Evolutionary conservation across 2,888 invertebrate genomes (phyloP), one percentile per base, ranked within the genome.

Genomic region (Suillia variegata): DNA sequence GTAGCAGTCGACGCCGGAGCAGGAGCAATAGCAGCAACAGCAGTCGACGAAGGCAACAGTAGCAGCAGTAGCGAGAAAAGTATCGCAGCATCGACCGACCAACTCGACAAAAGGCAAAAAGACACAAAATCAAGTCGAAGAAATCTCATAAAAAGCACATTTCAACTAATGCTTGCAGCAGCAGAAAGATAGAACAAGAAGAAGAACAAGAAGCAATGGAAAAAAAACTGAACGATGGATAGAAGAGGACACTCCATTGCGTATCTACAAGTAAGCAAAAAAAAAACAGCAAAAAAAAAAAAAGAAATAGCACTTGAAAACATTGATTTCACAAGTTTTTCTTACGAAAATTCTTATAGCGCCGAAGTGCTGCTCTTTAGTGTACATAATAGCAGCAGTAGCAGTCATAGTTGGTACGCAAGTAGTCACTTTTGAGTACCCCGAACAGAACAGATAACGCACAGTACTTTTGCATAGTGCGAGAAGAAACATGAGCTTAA

Each of bases 261-360:
- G 6, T 8, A 31, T 31, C 31, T 6, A 31, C 31, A 31, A 31
- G 12, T 31, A n/a, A n/a, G n/a, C n/a, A n/a, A n/a, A n/a, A n/a
- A n/a, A n/a, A n/a, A n/a, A n/a, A n/a, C n/a, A n/a, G n/a, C n/a
- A n/a, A n/a, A n/a, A n/a, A n/a, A n/a, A n/a, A n/a, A n/a, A n/a
- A n/a, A n/a, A n/a, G 26, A 10, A 26, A 10, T 18, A 45, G 18
- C 45, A 45, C 45, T 45, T 45, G 45, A 45, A 20, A 45, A 20
- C 45, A 45, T 45, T 18, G 18, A 45, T 45, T 38, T 38, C 45
- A 3, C 45, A 45, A 45, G 45, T 45, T 45, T 45, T 45, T 45
- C 45, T 17, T 18, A 8, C 8, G 45, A 20, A 20, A 45, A 45
- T 20, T 45, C 18, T 45, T 45, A 6, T 45, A 38, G 3, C 6